These are phyloP conservation scores for Anneissia japonica DNA, from an alignment of 35 echinoderm and acorn worm species.

Conservation along the genomic window DNA sequence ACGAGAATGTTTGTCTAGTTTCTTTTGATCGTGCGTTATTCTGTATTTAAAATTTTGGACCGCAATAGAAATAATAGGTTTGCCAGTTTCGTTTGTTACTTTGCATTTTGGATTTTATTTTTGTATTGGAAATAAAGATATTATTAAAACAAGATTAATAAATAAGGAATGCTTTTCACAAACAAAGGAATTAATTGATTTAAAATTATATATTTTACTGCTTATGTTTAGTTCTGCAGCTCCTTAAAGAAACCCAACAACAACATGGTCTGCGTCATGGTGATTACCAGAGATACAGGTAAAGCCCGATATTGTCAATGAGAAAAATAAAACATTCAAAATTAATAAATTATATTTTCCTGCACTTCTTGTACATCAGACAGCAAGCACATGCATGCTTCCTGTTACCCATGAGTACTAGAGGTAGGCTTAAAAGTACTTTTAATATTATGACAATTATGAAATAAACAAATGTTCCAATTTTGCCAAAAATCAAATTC, in stretches of 20 bases:
- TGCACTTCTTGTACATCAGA: background rate
- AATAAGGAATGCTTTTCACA: too few species aligned
- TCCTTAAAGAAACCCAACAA: slow-evolving; percentile 85
- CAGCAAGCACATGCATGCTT: background rate
- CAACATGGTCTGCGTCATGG: slow-evolving; percentile 88
- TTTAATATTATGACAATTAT: background rate
- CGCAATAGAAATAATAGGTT: too few species aligned
- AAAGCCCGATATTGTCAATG: background rate
- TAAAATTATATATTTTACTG: too few species aligned
- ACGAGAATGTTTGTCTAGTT: too few species aligned
- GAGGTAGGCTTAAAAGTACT: background rate
- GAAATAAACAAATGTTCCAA: too few species aligned
- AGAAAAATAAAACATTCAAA: background rate
- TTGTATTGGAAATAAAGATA: too few species aligned
- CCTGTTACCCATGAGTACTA: background rate
- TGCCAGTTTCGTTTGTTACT: too few species aligned
- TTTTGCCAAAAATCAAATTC: background rate
- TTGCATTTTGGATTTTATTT: too few species aligned
- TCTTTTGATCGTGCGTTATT: too few species aligned
- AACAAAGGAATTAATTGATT: too few species aligned
- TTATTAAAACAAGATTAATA: too few species aligned
- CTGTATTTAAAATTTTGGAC: too few species aligned
- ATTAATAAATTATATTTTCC: background rate
- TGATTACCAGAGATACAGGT: slow-evolving; percentile 98
- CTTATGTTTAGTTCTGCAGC: slow-evolving; percentile 68